Evolutionary conservation across 2,888 invertebrate species (phyloP), one percentile per base, ranked within the genome.

Genomic region (Trachelus stipa): DNA sequence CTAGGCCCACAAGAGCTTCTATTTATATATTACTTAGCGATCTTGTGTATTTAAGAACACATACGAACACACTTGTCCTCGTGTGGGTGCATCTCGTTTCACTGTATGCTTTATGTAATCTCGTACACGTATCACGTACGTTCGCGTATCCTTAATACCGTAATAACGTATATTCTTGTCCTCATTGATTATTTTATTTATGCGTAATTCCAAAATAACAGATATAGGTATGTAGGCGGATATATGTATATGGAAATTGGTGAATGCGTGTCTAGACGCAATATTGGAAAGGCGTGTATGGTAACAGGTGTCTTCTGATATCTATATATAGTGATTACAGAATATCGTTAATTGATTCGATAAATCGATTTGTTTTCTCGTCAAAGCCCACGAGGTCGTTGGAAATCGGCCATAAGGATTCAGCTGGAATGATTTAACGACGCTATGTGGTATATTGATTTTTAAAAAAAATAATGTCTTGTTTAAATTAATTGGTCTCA

Each of bases 241-340:
- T 56, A 23, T 23, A 1, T 9, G 23, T 23, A 0, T 56, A 56
- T 23, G 56, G 56, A 2, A 56, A 23, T 23, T 23, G 1, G 23
- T 23, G 23, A 56, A 56, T 0, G 56, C 56, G 23, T 56, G 56
- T 56, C 9, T 56, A 9, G 40, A 56, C 56, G 56, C 0, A 9
- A 23, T 56, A 23, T 9, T 9, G 9, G 56, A 56, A 23, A 23
- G 23, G 9, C 23, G 9, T 23, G 23, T 15, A 56, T 23, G 23
- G 9, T 9, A 2, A 56, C 81, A 81, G 80, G 80, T 85, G 81
- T 84, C 81, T 83, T 30, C 9, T 33, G 74, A 82, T 76, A 83
- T 85, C 84, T 85, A 86, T 85, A 85, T 85, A 86, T 86, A 85
- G 85, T 78, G 81, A 82, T 85, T 85, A 83, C 85, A 23, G 73